phyloP scores from a whole-genome alignment of 1,140 invertebrate species.

The Idris sp. region DNA sequence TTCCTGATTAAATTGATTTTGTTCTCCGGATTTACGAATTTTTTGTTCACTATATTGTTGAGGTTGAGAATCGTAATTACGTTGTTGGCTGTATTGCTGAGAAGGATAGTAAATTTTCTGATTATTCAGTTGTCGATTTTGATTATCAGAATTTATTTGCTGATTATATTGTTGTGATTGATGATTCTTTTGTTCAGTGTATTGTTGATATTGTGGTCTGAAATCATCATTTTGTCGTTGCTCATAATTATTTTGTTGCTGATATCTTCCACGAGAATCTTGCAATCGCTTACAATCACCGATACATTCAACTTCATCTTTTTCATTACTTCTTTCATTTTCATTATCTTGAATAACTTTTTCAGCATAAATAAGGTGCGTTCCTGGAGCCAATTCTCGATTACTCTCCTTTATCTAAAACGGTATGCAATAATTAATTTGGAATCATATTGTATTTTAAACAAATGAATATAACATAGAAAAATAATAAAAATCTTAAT shows the following conservation, averaged over 20 bases:
- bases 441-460: no score
- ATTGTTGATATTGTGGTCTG: slow-evolving; percentile 14
- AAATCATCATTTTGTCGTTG: slow-evolving; percentile 23
- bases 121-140: slow-evolving; percentile 11
- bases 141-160: slow-evolving; percentile 2
- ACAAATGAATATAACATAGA: no score
- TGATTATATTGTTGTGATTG: slow-evolving; percentile 9
- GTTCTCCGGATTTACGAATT: neutral
- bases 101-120: slow-evolving; percentile 4
- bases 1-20: slow-evolving; percentile 5
- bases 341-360: slow-evolving; percentile 42
- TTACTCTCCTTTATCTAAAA: slow-evolving; percentile 40
- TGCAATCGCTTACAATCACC: slow-evolving; percentile 43
- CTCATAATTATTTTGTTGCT: slow-evolving; percentile 28
- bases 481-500: no score
- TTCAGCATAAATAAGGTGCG: slow-evolving; percentile 58
- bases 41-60: slow-evolving; percentile 11
- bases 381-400: slow-evolving; percentile 28
- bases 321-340: slow-evolving; percentile 24
- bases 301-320: slow-evolving; percentile 53
- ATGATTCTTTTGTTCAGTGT: slow-evolving; percentile 10
- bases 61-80: slow-evolving; percentile 20
- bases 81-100: slow-evolving; percentile 10
- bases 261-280: slow-evolving; percentile 36
- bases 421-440: no score